These are phyloP conservation scores for Chaunax sp. DNA, from an alignment of 2,797 vertebrate species.

Conservation along the genomic window DNA sequence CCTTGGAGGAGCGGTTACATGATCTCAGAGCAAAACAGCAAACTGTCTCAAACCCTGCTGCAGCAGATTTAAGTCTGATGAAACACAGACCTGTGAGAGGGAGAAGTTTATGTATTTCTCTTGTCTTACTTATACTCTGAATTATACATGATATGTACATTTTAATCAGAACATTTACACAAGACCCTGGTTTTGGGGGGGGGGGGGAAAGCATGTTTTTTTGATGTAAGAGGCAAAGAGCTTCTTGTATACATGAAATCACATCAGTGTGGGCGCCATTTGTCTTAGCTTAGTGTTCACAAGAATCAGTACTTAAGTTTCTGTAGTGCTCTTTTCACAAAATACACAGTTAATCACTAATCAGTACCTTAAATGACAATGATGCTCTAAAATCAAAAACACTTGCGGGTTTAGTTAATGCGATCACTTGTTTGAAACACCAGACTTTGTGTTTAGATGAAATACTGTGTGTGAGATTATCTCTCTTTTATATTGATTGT, in stretches of 20 bases:
- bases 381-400: neutral
- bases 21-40: constrained; percentile 52
- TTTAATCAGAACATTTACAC: too few relatives aligned
- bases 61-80: constrained; percentile 17
- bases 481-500: constrained; percentile 41
- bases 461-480: constrained; percentile 1
- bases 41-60: constrained; percentile 18
- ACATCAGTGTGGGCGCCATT: too few relatives aligned
- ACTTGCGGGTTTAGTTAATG: neutral
- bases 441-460: constrained; percentile 2
- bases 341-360: neutral
- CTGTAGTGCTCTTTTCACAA: neutral
- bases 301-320: neutral
- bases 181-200: too few relatives aligned
- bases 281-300: too few relatives aligned
- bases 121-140: neutral
- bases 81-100: constrained; percentile 23
- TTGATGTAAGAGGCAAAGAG: too few relatives aligned
- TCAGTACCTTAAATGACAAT: neutral
- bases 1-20: constrained; percentile 46
- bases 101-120: neutral
- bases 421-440: neutral
- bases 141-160: neutral
- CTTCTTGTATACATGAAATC: too few relatives aligned
- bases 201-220: too few relatives aligned